phyloP scores from a whole-genome alignment of 2,113 vertebrate genomes.

The Eublepharis macularius region DNA sequence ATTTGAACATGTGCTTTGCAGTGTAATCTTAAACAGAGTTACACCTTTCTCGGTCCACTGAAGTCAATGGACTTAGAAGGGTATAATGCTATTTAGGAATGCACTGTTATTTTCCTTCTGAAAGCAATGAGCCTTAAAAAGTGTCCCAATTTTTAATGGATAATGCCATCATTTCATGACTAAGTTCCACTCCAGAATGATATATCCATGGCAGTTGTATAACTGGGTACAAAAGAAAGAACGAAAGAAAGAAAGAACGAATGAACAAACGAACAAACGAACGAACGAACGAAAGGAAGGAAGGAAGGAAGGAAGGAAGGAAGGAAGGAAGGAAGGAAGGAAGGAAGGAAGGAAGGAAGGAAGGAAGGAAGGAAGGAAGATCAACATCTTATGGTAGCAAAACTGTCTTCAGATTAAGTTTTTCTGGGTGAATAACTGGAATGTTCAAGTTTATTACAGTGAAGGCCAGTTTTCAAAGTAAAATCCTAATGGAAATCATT shows the following conservation, averaged over 20 bases:
- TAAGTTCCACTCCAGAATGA: neutral
- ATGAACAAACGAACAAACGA: neutral
- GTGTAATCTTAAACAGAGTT: no score
- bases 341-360: neutral
- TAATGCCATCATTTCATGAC: neutral
- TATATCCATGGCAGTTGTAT: neutral
- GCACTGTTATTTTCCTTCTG: neutral
- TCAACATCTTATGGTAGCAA: neutral
- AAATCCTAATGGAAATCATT: conserved; percentile 49
- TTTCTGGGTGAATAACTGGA: neutral
- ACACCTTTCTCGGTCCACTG: no score
- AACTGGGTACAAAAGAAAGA: neutral
- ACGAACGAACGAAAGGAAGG: neutral
- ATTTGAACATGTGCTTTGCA: neutral
- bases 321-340: neutral
- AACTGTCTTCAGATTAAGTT: neutral
- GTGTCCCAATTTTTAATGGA: neutral
- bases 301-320: neutral
- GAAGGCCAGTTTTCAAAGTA: conserved; percentile 56
- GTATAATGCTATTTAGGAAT: no score
- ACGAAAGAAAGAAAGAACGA: neutral
- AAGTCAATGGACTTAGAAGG: no score
- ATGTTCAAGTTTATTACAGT: neutral
- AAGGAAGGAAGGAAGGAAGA: rapidly evolving
- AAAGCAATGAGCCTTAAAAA: neutral